A percentile compares a stretch with the other conserved stretches of the same genome.
phyloP scores from a whole-genome alignment of 2,888 invertebrate genomes.

The Nomada fabriciana region DNA sequence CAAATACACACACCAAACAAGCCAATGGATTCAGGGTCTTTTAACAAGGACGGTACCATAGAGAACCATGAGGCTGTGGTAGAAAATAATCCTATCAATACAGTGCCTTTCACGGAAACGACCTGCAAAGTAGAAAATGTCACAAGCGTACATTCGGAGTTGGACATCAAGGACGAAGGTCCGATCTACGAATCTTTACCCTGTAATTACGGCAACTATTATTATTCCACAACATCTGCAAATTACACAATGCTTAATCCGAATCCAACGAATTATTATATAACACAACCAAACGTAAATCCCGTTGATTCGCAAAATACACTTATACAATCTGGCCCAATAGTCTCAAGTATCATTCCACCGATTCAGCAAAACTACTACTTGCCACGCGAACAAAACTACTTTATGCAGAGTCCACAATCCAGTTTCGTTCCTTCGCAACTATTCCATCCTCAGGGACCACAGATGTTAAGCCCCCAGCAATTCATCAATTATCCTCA shows the following conservation, averaged over 20 bases:
- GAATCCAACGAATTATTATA: constrained; percentile 73
- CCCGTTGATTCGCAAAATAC: constrained; percentile 62
- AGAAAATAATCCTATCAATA: constrained; percentile 27
- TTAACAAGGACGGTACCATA: background rate
- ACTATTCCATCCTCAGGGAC: constrained; percentile 56
- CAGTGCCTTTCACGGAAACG: constrained; percentile 44
- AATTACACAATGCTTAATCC: constrained; percentile 72
- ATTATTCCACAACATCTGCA: constrained; percentile 47
- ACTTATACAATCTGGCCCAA: constrained; percentile 38
- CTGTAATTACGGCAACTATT: constrained; percentile 30
- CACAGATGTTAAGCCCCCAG: constrained; percentile 56
- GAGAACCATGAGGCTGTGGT: constrained; percentile 7
- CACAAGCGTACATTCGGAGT: constrained; percentile 79
- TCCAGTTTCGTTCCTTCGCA: constrained; percentile 54
- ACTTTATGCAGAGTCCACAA: constrained; percentile 67
- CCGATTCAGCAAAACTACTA: constrained; percentile 72
- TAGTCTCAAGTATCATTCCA: constrained; percentile 58
- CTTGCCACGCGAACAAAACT: constrained; percentile 71
- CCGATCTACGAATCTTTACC: constrained; percentile 73
- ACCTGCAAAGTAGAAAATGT: constrained; percentile 68
- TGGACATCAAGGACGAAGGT: constrained; percentile 81
- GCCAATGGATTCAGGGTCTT: background rate
- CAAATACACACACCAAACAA: constrained; percentile 20
- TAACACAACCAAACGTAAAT: constrained; percentile 71
- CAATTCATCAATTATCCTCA: constrained; percentile 47